Evolutionary conservation across 2,888 invertebrate genomes (phyloP).

Genomic region (Pyrrhosoma nymphula): DNA sequence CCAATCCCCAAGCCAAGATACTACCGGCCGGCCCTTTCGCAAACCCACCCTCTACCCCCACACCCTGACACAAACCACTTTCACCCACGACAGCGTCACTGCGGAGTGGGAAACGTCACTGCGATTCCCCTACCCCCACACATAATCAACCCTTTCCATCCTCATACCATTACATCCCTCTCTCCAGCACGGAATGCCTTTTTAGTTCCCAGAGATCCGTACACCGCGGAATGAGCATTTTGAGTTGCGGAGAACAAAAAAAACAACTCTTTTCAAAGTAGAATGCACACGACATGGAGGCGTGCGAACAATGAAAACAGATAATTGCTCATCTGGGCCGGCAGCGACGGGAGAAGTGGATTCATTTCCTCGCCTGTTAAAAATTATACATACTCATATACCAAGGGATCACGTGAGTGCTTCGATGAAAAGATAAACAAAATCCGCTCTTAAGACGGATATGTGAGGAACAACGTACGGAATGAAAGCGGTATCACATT

Average conservation of each 20-base stretch:
- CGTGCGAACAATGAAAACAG: too few species aligned
- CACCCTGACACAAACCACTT: background rate
- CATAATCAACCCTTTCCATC: background rate
- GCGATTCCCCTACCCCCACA: background rate
- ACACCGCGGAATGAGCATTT: background rate
- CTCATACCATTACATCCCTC: background rate
- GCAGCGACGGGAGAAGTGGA: background rate
- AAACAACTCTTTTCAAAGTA: too few species aligned
- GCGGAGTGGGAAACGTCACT: conserved; percentile 48
- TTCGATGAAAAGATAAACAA: too few species aligned
- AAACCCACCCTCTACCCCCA: background rate
- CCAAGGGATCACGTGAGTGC: too few species aligned
- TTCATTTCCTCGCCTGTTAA: background rate
- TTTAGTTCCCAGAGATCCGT: background rate
- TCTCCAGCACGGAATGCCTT: background rate
- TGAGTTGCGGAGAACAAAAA: too few species aligned
- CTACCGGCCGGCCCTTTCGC: background rate
- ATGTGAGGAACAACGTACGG: too few species aligned
- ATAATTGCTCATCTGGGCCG: background rate
- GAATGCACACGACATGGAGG: too few species aligned
- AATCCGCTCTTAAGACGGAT: too few species aligned
- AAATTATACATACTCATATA: too few species aligned
- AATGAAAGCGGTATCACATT: too few species aligned
- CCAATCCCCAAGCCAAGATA: background rate
- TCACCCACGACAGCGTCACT: background rate